Percentiles rank a stretch among this genome's conserved stretches.
phyloP scores from a whole-genome alignment of 2,797 vertebrate genomes.

The Hoplostethus atlanticus region DNA sequence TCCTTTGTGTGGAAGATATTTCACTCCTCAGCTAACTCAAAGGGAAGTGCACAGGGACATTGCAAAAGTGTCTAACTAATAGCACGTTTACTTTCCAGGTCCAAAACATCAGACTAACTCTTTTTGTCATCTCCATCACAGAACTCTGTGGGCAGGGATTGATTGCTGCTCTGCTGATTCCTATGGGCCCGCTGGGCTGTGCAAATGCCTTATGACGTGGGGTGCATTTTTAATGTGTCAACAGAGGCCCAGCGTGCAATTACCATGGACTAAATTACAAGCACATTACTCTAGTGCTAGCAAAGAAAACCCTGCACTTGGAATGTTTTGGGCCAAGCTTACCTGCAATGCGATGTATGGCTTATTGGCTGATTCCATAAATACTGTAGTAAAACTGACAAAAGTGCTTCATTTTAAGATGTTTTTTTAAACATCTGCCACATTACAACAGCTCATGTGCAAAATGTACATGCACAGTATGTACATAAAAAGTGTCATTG shows the following conservation, averaged over 20 bases:
- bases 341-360: neutral
- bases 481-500: constrained; percentile 2
- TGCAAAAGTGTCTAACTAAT: constrained; percentile 17
- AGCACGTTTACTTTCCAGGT: constrained; percentile 26
- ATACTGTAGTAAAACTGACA: constrained; percentile 29
- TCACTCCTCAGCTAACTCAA: neutral
- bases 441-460: neutral
- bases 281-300: constrained; percentile 20
- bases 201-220: constrained; percentile 76
- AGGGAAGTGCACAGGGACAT: neutral
- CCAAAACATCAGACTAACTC: constrained; percentile 38
- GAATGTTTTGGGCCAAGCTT: constrained; percentile 10
- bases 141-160: constrained; percentile 62
- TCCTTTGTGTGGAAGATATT: neutral
- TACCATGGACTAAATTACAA: constrained; percentile 55
- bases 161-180: constrained; percentile 69
- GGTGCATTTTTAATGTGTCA: constrained; percentile 75
- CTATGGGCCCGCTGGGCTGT: constrained; percentile 67
- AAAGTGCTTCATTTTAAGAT: constrained; percentile 6
- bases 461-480: neutral
- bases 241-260: constrained; percentile 59
- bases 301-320: constrained; percentile 14
- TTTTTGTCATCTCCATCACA: constrained; percentile 56
- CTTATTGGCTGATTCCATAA: constrained; percentile 37
- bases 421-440: no score